Percentiles rank a stretch among this genome's conserved stretches.
Evolutionary conservation across 2,797 vertebrate species (phyloP).

Genomic region (Protonibea diacanthus): DNA sequence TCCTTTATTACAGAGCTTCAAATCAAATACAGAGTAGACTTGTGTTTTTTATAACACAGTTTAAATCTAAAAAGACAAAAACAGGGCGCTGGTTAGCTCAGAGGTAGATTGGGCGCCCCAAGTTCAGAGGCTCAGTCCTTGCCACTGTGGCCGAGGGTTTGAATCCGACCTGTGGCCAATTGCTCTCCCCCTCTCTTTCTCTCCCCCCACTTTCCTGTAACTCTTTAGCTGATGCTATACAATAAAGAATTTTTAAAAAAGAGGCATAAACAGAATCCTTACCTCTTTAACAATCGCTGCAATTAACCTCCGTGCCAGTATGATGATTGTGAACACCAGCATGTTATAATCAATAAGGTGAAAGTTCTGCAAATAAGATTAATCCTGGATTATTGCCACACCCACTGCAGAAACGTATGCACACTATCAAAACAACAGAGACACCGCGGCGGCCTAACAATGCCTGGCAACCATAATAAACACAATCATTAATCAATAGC

Average conservation of each 20-base stretch:
- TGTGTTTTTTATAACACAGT: not conserved
- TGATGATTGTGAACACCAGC: conserved; percentile 94
- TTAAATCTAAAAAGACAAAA: too few relatives aligned
- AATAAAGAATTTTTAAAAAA: too few relatives aligned
- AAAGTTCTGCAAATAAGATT: conserved; percentile 90
- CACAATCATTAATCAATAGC: not conserved
- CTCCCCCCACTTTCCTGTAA: too few relatives aligned
- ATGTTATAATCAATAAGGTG: conserved; percentile 99
- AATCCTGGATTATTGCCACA: conserved; percentile 14
- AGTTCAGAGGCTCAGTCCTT: too few relatives aligned
- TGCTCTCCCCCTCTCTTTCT: too few relatives aligned
- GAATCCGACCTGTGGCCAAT: too few relatives aligned
- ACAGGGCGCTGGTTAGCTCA: too few relatives aligned
- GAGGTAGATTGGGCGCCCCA: too few relatives aligned
- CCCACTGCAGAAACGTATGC: not conserved
- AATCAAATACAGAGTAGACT: not conserved
- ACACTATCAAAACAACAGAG: not conserved
- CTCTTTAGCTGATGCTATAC: too few relatives aligned
- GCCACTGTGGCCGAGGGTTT: too few relatives aligned
- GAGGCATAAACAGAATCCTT: conserved; percentile 54
- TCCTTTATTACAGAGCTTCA: not conserved
- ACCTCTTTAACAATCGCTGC: conserved; percentile 98
- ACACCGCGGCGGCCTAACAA: not conserved
- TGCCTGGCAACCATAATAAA: not conserved
- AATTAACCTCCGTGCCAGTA: conserved; percentile 95